phyloP scores from a whole-genome alignment of 2,797 vertebrate genomes.

The Lacerta agilis region DNA sequence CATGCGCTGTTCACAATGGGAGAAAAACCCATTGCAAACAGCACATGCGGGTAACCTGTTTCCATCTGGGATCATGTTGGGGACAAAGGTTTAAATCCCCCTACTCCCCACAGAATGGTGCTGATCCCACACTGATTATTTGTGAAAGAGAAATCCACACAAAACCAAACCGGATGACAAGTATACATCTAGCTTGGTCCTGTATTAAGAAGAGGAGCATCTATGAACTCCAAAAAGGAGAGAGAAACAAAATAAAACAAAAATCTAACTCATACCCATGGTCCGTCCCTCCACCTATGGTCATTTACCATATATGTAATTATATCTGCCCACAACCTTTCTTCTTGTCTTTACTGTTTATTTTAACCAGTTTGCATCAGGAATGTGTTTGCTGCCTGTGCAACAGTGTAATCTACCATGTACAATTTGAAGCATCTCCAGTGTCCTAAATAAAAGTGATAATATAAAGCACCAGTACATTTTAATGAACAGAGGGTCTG shows the following conservation, averaged over 20 bases:
- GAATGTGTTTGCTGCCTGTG: not conserved
- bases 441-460: not conserved
- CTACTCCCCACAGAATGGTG: not conserved
- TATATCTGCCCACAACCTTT: not conserved
- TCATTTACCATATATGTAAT: not conserved
- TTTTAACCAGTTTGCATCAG: no score
- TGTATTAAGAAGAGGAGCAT: not conserved
- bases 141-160: not conserved
- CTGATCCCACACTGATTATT: not conserved
- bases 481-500: not conserved
- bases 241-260: no score
- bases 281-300: no score
- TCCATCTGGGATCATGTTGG: not conserved
- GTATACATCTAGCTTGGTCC: not conserved
- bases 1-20: not conserved
- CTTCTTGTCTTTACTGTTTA: not conserved
- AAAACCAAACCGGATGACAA: no score
- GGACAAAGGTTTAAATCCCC: not conserved
- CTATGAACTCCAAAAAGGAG: no score
- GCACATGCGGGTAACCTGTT: not conserved
- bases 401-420: not conserved
- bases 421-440: not conserved
- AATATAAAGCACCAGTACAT: not conserved
- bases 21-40: not conserved
- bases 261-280: no score